Evolutionary conservation across 2,797 vertebrate genomes (phyloP).

Genomic region (Glossophaga mutica): DNA sequence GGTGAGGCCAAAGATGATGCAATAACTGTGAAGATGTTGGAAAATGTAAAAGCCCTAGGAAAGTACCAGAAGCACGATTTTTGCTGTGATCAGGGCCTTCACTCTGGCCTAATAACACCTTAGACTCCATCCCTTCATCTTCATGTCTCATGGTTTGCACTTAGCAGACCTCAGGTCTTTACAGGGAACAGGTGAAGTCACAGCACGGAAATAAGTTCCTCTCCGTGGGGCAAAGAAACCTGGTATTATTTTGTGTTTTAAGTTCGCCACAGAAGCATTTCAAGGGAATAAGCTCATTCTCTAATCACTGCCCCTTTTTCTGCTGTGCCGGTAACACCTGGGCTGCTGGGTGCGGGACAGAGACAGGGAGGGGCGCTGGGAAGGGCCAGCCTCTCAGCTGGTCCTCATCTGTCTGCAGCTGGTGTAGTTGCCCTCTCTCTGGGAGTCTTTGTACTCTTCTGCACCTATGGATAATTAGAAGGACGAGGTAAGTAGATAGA

Average conservation of each 20-base stretch:
- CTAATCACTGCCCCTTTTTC: background rate
- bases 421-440: background rate
- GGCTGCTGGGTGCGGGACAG: background rate
- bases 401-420: too few species aligned
- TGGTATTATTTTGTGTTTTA: background rate
- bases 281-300: background rate
- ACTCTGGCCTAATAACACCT: background rate
- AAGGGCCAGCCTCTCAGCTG: rapidly evolving
- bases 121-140: rapidly evolving
- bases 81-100: background rate
- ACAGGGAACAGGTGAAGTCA: background rate
- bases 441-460: background rate
- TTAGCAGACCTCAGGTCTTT: background rate
- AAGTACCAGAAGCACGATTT: background rate
- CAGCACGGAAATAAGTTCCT: background rate
- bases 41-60: background rate
- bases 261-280: slow-evolving; percentile 5
- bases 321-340: background rate
- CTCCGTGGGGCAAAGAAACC: background rate
- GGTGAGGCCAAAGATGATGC: background rate
- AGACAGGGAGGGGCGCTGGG: rapidly evolving
- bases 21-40: background rate
- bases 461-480: background rate
- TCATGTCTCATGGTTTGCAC: background rate
- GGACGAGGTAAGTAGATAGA: background rate